A percentile compares a stretch with the other conserved stretches of the same genome.
These are phyloP conservation scores for Branchipolynoe longqiensis DNA, from an alignment of 2,888 invertebrate genomes.

Conservation along the genomic window DNA sequence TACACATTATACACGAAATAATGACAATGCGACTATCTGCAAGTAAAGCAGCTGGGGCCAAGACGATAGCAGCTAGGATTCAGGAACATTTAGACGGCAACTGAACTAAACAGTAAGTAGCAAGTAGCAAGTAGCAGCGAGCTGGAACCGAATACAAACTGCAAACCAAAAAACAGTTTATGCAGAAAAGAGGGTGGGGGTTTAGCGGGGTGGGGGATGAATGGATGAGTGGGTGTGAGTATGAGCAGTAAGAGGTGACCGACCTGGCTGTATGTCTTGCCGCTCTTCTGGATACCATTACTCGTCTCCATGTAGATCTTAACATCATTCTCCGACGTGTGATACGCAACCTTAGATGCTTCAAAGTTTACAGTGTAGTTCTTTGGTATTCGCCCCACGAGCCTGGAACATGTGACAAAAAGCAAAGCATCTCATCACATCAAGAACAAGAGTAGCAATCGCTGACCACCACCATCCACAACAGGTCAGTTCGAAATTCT, in stretches of 20 bases:
- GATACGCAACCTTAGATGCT: conserved; percentile 76
- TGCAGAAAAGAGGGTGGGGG: neutral
- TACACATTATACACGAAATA: no score
- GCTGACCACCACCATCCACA: no score
- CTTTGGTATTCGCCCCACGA: conserved; percentile 77
- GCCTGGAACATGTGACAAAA: no score
- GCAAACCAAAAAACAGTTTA: no score
- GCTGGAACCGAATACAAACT: neutral
- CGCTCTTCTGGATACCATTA: conserved; percentile 62
- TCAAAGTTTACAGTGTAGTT: conserved; percentile 76
- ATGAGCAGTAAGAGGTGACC: neutral
- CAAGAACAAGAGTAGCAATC: no score
- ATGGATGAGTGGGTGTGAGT: neutral
- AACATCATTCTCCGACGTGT: conserved; percentile 80
- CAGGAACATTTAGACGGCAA: neutral
- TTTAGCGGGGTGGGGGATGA: neutral
- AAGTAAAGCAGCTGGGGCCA: no score
- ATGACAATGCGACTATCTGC: no score
- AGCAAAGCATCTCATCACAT: no score
- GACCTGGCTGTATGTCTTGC: conserved; percentile 69
- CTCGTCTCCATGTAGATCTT: conserved; percentile 81
- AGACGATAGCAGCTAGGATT: no score
- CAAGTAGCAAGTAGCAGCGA: neutral
- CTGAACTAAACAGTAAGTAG: neutral
- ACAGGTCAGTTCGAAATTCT: no score